phyloP scores from a whole-genome alignment of 2,797 vertebrate species.

The Ataeniobius toweri region DNA sequence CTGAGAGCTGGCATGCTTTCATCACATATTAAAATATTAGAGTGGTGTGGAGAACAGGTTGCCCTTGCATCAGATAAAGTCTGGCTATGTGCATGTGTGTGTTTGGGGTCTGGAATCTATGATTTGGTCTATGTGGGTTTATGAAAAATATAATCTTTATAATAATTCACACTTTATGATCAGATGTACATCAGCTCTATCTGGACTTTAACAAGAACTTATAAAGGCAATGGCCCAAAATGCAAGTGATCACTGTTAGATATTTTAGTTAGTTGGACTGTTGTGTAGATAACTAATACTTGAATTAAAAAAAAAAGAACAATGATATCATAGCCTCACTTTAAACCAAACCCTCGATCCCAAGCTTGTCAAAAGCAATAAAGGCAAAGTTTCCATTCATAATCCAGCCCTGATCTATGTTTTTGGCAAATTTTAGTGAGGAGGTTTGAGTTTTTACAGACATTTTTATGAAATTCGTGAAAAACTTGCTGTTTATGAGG shows the following conservation, averaged over 20 bases:
- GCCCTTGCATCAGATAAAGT: conserved; percentile 10
- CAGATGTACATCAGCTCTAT: neutral
- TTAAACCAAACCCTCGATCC: neutral
- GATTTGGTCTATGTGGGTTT: neutral
- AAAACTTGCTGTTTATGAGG: neutral
- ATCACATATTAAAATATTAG: conserved; percentile 43
- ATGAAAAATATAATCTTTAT: neutral
- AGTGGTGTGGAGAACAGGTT: conserved; percentile 39
- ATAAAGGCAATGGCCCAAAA: no score
- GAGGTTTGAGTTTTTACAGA: no score
- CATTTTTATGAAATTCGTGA: no score
- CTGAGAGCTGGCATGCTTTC: conserved; percentile 48
- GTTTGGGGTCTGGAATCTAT: neutral
- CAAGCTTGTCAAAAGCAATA: neutral
- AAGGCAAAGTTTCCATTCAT: no score
- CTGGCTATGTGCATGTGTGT: neutral
- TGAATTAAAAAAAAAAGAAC: neutral
- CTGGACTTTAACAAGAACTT: neutral
- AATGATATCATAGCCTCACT: neutral
- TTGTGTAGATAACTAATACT: neutral
- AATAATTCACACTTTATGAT: neutral
- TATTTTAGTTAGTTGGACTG: neutral
- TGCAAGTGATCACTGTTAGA: no score
- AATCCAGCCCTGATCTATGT: no score
- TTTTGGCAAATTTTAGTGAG: no score